Evolutionary conservation across 2,113 vertebrate species (phyloP).

Genomic region (Sylvia atricapilla): DNA sequence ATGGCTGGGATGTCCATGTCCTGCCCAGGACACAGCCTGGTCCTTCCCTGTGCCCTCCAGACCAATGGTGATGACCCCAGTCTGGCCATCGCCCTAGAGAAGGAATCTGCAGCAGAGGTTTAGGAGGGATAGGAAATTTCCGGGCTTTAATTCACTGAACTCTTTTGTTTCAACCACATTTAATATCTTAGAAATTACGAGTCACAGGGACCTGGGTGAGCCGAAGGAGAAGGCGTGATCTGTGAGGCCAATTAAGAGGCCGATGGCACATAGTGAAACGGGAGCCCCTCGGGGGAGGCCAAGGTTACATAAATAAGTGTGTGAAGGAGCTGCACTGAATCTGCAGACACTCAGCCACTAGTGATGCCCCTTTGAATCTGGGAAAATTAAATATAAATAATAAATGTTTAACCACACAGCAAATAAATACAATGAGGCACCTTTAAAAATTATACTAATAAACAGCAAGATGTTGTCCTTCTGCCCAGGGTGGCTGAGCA

Average conservation of each 20-base stretch:
- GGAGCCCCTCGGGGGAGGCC: conserved; percentile 30
- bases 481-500: conserved; percentile 16
- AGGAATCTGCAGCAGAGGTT: neutral
- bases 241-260: conserved; percentile 52
- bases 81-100: neutral
- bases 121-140: neutral
- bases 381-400: conserved; percentile 74
- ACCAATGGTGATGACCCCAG: neutral
- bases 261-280: neutral
- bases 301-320: conserved; percentile 61
- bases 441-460: conserved; percentile 73
- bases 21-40: neutral
- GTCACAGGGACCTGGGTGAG: conserved; percentile 6
- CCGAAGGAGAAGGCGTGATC: conserved; percentile 28
- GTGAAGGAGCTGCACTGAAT: conserved; percentile 45
- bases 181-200: conserved; percentile 67
- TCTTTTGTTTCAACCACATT: conserved; percentile 49
- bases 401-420: conserved; percentile 55
- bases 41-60: neutral
- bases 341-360: conserved; percentile 26
- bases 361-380: conserved; percentile 28
- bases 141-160: conserved; percentile 47
- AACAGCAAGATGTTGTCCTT: conserved; percentile 52
- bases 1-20: neutral
- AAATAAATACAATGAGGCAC: conserved; percentile 66